Evolutionary conservation across 2,888 invertebrate genomes (phyloP), one percentile per base, ranked within the genome.

Genomic region (Microctonus hyperodae): DNA sequence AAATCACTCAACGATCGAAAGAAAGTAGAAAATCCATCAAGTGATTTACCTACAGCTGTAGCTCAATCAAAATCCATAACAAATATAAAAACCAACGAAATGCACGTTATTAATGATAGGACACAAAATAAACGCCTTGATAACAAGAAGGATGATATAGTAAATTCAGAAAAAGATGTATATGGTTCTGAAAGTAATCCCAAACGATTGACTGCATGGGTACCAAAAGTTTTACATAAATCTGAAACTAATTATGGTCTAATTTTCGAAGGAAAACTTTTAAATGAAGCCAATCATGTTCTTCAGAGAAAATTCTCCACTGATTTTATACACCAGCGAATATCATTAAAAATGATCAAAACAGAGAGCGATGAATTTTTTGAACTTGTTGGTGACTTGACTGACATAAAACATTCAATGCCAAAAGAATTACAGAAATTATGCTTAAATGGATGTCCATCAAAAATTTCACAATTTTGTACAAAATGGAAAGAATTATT

Each of bases 391-490:
- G 82, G 82, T 7, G 71, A 76, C 5, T 20, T 81, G 20, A 71
- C 69, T 9, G 74, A 79, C 22, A 69, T 70, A 3, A 81, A 80
- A 64, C 73, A 76, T 44, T 71, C 63, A 59, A 63, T 82, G 10
- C 80, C 79, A 0, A 78, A 75, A 51, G 64, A 78, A 53, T 69
- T 82, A 50, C n/a, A 74, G 0, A 73, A 64, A 31, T 65, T 73
- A 3, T 82, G 79, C 66, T 74, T 73, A 48, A 50, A 72, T 37
- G 82, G 82, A 31, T 82, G 82, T 69, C 82, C 82, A n/a, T n/a
- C 66, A 10, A 73, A 67, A 10, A 77, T 82, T 28, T 50, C 75
- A 3, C 25, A 72, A n/a, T 81, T 82, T 35, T 74, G 73, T 56
- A 68, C 71, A 25, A 70, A 60, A 53, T 73, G 74, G 73, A 73